Evolutionary conservation across 2,888 invertebrate genomes (phyloP), one percentile per base, ranked within the genome.

Genomic region (Phaedon cochleariae): DNA sequence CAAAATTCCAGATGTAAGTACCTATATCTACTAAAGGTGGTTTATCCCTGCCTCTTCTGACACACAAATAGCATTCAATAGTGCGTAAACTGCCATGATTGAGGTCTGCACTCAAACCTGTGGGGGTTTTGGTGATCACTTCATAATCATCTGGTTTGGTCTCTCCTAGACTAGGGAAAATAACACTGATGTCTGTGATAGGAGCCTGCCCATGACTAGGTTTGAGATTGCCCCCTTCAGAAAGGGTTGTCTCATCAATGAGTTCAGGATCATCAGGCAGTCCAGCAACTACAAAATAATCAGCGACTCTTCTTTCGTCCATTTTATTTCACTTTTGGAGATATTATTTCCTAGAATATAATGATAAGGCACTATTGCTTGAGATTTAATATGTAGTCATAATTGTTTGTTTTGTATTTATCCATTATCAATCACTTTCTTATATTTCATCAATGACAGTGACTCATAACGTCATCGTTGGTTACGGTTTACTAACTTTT

Each of bases 231-330:
- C 92, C 91, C 68, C 91, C 90, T 81, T 94, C 93, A 67, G 93
- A 93, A 71, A 88, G 84, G 67, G 86, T 86, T 74, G 89, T 89
- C 76, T 91, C 91, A 80, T 93, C 92, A 58, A 94, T 85, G 64
- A 91, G 86, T 79, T 92, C 90, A 26, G 92, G 91, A 79, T 91
- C 88, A 69, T 93, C 92, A 15, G 96, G 94, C 82, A 98, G 86
- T 26, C 98, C 98, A 80, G 98, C 97, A 68, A 98, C 94, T 73
- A 99, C 97, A 87, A 99, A 99, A 85, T 98, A 98, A 86, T 99
- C 98, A 21, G 96, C 97, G 70, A 98, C 94, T 83, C 92, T 88
- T 80, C 91, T 88, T 78, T 94, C 94, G 81, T 94, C 94, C 94
- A 94, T 94, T 59, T 62, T 57, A 12, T 10, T 34, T 15, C 20